phyloP scores from a whole-genome alignment of 2,113 vertebrate species.

The Nycticorax nycticorax region DNA sequence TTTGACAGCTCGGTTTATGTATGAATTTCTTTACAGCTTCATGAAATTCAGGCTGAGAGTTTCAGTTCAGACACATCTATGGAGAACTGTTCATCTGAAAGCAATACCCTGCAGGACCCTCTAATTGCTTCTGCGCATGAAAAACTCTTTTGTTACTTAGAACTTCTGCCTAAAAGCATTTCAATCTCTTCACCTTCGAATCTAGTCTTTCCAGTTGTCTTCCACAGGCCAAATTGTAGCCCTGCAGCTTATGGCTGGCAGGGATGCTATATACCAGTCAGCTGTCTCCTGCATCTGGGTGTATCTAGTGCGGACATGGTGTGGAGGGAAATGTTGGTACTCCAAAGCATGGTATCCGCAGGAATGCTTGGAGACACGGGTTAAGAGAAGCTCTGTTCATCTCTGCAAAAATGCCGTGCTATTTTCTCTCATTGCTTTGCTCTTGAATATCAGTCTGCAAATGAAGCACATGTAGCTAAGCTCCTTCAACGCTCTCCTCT shows the following conservation, averaged over 20 bases:
- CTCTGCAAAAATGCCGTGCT: neutral
- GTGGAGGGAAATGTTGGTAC: neutral
- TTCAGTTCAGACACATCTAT: neutral
- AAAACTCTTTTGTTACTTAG: neutral
- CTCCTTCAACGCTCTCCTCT: neutral
- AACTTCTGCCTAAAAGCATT: neutral
- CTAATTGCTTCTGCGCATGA: neutral
- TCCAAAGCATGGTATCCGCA: neutral
- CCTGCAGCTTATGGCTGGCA: neutral
- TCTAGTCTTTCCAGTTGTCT: neutral
- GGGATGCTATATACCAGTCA: neutral
- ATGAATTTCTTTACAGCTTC: neutral
- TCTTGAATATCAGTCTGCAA: neutral
- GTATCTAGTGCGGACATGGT: fast-evolving
- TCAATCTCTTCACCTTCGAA: neutral
- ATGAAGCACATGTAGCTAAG: neutral
- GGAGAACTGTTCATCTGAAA: neutral
- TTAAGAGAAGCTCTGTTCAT: neutral
- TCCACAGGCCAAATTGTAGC: neutral
- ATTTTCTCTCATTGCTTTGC: neutral
- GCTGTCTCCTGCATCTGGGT: neutral
- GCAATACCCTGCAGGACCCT: fast-evolving
- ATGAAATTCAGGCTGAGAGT: neutral
- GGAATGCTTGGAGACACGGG: neutral
- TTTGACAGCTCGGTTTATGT: neutral